Evolutionary conservation across 2,113 vertebrate species (phyloP).

Genomic region (Oreochromis tanganicae): DNA sequence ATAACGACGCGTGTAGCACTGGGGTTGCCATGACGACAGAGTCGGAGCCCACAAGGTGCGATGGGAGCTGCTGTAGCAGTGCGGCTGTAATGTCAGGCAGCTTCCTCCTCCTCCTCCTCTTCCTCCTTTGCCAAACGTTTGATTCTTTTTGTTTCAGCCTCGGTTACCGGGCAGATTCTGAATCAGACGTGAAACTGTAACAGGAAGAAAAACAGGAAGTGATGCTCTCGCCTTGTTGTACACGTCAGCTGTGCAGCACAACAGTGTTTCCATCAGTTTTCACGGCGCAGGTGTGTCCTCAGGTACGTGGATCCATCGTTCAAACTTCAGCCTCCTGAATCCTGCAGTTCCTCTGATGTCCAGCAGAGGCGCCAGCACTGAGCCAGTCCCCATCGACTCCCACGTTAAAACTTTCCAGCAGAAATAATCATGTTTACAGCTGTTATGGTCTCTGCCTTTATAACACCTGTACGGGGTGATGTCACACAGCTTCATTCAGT

Average conservation of each 20-base stretch:
- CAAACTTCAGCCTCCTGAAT: not conserved
- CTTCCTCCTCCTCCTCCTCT: not conserved
- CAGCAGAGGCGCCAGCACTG: not conserved
- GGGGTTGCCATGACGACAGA: constrained; percentile 32
- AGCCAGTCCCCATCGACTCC: not conserved
- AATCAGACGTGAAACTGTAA: not conserved
- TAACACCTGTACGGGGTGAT: not conserved
- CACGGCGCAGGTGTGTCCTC: not conserved
- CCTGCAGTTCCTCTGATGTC: not conserved
- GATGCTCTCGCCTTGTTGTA: not conserved
- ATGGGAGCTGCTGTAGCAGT: constrained; percentile 5
- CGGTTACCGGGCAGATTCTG: not conserved
- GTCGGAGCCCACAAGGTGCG: constrained; percentile 17
- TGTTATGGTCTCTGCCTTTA: not conserved
- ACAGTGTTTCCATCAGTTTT: not conserved
- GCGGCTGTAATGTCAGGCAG: not conserved
- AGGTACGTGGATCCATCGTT: not conserved
- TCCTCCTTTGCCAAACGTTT: not conserved
- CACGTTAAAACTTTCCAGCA: not conserved
- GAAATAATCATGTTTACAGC: not conserved
- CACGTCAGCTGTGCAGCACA: not conserved
- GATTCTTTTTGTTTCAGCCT: not conserved
- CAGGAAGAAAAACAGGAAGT: not conserved
- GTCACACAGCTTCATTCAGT: not conserved
- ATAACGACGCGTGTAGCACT: constrained; percentile 7